Base-by-base conservation (phyloP, 1,140 invertebrate species). In the Trachymyrmex septentrionalis region DNA sequence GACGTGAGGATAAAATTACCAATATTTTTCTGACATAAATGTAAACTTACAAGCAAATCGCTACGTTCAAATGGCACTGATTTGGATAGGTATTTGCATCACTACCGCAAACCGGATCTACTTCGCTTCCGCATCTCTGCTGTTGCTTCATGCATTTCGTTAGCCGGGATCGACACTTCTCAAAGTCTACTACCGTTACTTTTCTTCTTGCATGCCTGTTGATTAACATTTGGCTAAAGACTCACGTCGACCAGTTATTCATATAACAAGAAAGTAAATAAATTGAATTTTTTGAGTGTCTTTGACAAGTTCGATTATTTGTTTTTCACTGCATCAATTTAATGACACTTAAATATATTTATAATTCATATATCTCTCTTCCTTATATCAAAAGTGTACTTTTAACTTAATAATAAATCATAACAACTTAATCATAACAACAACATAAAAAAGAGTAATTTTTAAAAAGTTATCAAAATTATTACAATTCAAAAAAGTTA, bases 51-150 rank as follows among this genome's bases (percentile, higher is more conserved):
- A 98, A 94, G 93, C 98, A 98, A 72, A 97, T 97, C 16, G 98
- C 97, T 66, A 98, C 96, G 91, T 97, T 98, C 34, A 98, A 95
- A 67, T 97, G 96, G 92, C 98, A 99, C 89, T 97, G 96, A 89
- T 98, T 98, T 38, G 96, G 96, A 93, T 98, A 99, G 0, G 97
- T 98, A 85, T 96, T 96, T 6, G 97, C 98, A 91, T 99, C 97
- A 16, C 97, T 98, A 16, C 97, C 98, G 92, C 98, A 98, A 55
- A 98, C 97, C 9, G 97, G 97, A 94, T 98, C 98, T 19, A 95
- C 90, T 9, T 97, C 96, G 30, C 92, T 94, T 0, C 96, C 95
- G 87, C 97, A 97, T 90, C 92, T 92, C 84, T 96, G 96, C 81
- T 97, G 96, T 53, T 97, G 96, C 91, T 97, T 97, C 90, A 96